phyloP scores from a whole-genome alignment of 2,113 vertebrate genomes.

The Actinemys pallida region DNA sequence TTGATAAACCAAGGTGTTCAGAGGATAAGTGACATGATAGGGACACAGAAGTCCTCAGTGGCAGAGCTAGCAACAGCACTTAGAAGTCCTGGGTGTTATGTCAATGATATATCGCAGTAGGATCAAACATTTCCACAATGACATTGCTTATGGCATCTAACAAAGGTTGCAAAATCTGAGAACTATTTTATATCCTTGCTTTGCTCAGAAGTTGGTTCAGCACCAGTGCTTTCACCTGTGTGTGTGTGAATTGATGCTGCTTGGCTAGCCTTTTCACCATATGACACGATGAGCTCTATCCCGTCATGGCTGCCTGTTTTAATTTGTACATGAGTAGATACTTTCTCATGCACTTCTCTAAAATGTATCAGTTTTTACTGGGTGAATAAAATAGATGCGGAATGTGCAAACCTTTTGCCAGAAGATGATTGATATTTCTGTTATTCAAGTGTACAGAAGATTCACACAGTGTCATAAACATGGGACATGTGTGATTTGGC shows the following conservation, averaged over 20 bases:
- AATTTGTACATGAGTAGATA: background rate
- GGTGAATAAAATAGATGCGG: background rate
- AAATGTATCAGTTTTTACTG: background rate
- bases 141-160: background rate
- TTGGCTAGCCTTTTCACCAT: background rate
- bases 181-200: background rate
- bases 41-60: background rate
- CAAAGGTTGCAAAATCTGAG: background rate
- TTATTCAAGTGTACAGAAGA: background rate
- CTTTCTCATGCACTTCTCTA: background rate
- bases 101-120: background rate
- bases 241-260: background rate
- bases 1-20: background rate
- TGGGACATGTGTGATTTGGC: background rate
- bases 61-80: background rate
- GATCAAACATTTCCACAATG: background rate
- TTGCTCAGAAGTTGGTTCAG: background rate
- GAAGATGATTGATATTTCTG: background rate
- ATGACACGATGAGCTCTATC: background rate
- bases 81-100: fast-evolving
- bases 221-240: background rate
- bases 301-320: background rate
- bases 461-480: background rate
- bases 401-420: background rate
- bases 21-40: background rate